Percentiles rank a stretch among this genome's conserved stretches.
phyloP scores from a whole-genome alignment of 2,888 invertebrate genomes.

The Liopterus haemorrhoidalis region DNA sequence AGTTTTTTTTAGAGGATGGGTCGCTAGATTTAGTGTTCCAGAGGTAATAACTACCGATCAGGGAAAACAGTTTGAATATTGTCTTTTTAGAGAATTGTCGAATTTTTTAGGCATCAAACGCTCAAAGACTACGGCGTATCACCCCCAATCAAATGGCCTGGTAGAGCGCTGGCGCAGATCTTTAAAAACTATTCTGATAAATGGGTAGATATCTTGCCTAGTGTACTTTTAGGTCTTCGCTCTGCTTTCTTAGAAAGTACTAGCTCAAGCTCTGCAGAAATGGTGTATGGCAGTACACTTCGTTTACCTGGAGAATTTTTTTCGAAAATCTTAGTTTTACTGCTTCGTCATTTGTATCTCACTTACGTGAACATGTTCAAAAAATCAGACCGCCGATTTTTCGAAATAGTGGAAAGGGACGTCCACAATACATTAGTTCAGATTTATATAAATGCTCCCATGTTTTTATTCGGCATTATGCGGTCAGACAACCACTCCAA shows the following conservation, averaged over 20 bases:
- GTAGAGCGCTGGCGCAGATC: slow-evolving; percentile 1
- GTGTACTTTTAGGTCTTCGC: slow-evolving; percentile 1
- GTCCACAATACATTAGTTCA: too few species aligned
- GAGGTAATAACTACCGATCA: slow-evolving; percentile 29
- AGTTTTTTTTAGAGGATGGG: slow-evolving; percentile 20
- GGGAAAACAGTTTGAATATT: slow-evolving; percentile 31
- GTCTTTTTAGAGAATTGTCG: slow-evolving; percentile 24
- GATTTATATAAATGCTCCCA: too few species aligned
- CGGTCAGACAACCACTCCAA: too few species aligned
- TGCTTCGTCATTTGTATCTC: too few species aligned
- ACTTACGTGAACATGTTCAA: too few species aligned
- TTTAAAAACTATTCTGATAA: background rate
- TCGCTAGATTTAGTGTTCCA: slow-evolving; percentile 24
- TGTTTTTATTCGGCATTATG: too few species aligned
- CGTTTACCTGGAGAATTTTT: slow-evolving; percentile 7
- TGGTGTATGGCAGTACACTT: slow-evolving; percentile 6
- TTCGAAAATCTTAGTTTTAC: background rate
- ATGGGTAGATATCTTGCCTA: background rate
- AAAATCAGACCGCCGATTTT: too few species aligned
- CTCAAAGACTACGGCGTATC: slow-evolving; percentile 1
- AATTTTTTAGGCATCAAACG: slow-evolving; percentile 8
- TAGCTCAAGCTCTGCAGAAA: slow-evolving; percentile 1
- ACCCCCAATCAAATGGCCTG: slow-evolving; percentile 4
- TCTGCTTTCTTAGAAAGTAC: background rate
- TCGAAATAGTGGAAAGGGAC: too few species aligned